phyloP scores from a whole-genome alignment of 2,113 vertebrate genomes.

The Sinocyclocheilus anshuiensis region DNA sequence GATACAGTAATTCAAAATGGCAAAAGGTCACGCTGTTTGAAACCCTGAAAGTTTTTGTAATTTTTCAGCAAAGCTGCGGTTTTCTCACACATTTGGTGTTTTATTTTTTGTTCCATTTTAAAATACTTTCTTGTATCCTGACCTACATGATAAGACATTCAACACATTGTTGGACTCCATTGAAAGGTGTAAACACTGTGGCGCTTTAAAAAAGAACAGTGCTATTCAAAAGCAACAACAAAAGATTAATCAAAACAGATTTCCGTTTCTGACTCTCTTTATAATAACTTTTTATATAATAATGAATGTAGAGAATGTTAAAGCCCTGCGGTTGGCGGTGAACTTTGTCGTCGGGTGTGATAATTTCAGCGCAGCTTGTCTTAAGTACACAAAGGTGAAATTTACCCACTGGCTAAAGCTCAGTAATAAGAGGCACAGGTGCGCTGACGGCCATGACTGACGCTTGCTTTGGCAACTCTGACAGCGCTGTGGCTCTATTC shows the following conservation, averaged over 20 bases:
- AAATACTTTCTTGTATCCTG: background rate
- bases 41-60: background rate
- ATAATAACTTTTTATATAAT: conserved; percentile 17
- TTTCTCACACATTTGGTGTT: too few species aligned
- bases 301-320: conserved; percentile 21
- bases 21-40: background rate
- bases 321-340: background rate
- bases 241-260: background rate
- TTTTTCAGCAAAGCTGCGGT: too few species aligned
- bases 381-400: conserved; percentile 49
- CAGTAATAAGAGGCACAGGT: conserved; percentile 48
- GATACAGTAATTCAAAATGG: background rate
- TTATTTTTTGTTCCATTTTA: background rate
- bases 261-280: background rate
- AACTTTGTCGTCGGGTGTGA: conserved; percentile 5
- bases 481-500: conserved; percentile 42
- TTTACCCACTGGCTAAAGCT: conserved; percentile 49
- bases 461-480: conserved; percentile 29
- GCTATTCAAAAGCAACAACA: background rate
- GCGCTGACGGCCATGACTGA: conserved; percentile 23
- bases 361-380: conserved; percentile 37
- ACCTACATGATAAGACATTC: background rate
- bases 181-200: background rate
- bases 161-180: background rate
- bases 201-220: background rate